A percentile compares a stretch with the other conserved stretches of the same genome.
phyloP scores from a whole-genome alignment of 2,113 vertebrate species.

The Cavia porcellus region DNA sequence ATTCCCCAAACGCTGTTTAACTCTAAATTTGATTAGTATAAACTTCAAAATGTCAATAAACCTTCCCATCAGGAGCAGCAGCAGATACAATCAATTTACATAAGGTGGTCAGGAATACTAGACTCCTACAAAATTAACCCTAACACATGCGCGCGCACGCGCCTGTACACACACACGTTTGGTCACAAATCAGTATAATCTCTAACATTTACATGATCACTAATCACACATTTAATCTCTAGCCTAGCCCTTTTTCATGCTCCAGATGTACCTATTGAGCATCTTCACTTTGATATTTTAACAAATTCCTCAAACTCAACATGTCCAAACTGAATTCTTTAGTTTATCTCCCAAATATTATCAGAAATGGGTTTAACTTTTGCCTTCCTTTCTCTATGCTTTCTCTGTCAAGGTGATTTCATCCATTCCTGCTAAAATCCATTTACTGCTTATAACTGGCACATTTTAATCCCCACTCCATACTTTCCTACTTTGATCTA shows the following conservation, averaged over 20 bases:
- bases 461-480: neutral
- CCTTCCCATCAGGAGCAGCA: neutral
- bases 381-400: neutral
- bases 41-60: neutral
- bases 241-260: neutral
- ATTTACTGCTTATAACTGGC: neutral
- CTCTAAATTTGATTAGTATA: neutral
- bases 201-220: neutral
- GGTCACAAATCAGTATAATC: neutral
- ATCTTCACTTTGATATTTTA: neutral
- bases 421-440: neutral
- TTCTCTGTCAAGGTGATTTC: neutral
- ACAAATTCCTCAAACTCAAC: neutral
- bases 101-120: neutral
- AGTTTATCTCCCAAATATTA: neutral
- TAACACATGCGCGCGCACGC: neutral
- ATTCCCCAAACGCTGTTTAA: neutral
- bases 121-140: no score
- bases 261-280: neutral
- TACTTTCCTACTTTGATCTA: neutral
- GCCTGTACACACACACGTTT: neutral
- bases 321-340: neutral
- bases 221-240: neutral
- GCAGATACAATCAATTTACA: neutral
- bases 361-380: neutral